Evolutionary conservation across 2,113 vertebrate species (phyloP).

Genomic region (Daphoenositta chrysoptera): DNA sequence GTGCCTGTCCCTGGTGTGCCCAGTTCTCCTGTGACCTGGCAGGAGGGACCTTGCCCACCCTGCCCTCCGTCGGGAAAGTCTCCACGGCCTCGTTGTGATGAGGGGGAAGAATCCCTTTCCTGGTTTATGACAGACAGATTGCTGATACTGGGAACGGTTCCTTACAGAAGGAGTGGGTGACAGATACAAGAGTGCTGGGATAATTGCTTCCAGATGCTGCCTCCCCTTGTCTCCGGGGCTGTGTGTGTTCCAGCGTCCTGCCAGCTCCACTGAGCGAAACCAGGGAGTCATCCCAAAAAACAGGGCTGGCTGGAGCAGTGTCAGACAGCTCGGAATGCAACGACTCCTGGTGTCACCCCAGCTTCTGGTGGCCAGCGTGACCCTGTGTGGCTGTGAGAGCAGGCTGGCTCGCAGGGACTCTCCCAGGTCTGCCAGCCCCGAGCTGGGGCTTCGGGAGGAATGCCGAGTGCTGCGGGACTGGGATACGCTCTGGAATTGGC

Average conservation of each 20-base stretch:
- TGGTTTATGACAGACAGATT: neutral
- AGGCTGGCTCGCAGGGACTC: fast-evolving
- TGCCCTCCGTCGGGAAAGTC: neutral
- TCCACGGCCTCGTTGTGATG: neutral
- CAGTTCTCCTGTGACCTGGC: neutral
- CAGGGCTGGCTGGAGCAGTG: fast-evolving
- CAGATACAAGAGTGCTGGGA: neutral
- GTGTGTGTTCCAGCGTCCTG: neutral
- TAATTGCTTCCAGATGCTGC: slow-evolving; percentile 35
- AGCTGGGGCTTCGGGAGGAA: neutral
- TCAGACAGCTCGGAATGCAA: neutral
- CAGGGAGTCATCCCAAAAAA: neutral
- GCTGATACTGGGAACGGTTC: neutral
- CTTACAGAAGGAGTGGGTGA: neutral
- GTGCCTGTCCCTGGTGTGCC: neutral
- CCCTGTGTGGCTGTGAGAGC: neutral
- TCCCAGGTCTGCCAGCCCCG: neutral
- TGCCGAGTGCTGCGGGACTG: fast-evolving
- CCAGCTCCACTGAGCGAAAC: neutral
- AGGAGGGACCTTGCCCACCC: neutral
- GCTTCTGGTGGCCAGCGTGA: neutral
- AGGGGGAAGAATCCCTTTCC: neutral
- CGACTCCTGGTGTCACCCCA: fast-evolving
- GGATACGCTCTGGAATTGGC: neutral
- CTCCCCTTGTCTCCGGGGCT: neutral